Percentiles rank a stretch among this genome's conserved stretches.
phyloP scores from a whole-genome alignment of 2,888 invertebrate genomes.

The Dermolepida albohirtum region DNA sequence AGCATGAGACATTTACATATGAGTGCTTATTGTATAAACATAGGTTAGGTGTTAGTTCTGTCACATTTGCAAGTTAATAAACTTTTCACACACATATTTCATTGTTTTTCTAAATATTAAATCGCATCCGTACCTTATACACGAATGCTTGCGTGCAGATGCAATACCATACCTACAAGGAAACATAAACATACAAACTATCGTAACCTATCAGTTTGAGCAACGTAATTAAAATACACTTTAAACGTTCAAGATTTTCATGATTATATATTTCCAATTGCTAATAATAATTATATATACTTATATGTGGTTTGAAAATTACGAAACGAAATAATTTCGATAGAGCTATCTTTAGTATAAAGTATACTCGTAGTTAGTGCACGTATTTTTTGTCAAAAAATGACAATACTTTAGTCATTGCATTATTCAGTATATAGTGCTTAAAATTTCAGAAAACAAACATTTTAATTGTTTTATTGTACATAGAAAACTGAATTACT shows the following conservation, averaged over 20 bases:
- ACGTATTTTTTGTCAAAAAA: too few relatives aligned
- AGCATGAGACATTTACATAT: constrained; percentile 19
- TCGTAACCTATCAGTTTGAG: background rate
- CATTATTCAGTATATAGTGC: too few relatives aligned
- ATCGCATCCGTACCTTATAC: background rate
- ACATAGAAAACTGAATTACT: too few relatives aligned
- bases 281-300: background rate
- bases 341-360: too few relatives aligned
- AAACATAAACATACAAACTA: constrained; percentile 7
- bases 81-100: constrained; percentile 2
- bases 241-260: background rate
- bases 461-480: too few relatives aligned
- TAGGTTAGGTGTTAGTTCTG: constrained; percentile 19
- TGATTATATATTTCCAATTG: background rate
- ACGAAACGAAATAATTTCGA: background rate
- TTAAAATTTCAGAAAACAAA: too few relatives aligned
- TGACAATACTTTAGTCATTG: too few relatives aligned
- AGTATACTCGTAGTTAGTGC: too few relatives aligned
- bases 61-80: constrained; percentile 14
- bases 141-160: constrained; percentile 15
- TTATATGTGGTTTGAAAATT: background rate
- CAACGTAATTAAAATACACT: constrained; percentile 1
- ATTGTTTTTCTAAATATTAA: background rate
- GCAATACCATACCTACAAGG: background rate
- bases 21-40: constrained; percentile 29